A percentile compares a stretch with the other conserved stretches of the same genome.
These are phyloP conservation scores for Crotalus adamanteus DNA, from an alignment of 2,797 vertebrate species.

Conservation along the genomic window DNA sequence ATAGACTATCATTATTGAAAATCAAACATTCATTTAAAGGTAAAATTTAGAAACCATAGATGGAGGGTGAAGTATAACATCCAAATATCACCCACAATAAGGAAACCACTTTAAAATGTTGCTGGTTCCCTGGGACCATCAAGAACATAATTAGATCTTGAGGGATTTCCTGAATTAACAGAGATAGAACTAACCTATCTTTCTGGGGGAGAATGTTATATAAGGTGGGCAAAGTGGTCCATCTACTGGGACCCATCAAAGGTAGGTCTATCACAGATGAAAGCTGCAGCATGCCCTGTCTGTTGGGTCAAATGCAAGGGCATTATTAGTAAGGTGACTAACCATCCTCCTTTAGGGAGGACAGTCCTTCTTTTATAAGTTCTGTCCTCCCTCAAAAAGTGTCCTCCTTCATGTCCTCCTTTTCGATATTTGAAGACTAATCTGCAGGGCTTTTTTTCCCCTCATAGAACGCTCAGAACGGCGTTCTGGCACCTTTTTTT, in stretches of 20 bases:
- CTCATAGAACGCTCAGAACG: no score
- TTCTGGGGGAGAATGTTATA: background rate
- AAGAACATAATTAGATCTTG: background rate
- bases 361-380: no score
- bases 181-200: background rate
- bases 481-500: no score
- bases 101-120: background rate
- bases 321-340: background rate
- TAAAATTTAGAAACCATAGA: background rate
- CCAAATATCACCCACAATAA: background rate
- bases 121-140: background rate
- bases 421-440: no score
- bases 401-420: no score
- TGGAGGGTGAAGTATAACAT: background rate
- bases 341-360: no score
- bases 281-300: background rate
- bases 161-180: background rate
- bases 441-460: no score
- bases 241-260: background rate
- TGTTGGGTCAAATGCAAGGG: background rate
- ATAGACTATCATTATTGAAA: background rate
- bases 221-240: background rate
- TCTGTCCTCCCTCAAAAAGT: no score
- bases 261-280: background rate
- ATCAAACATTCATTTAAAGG: background rate